Evolutionary conservation across 2,113 vertebrate genomes (phyloP).

Genomic region (Phocoena sinus): DNA sequence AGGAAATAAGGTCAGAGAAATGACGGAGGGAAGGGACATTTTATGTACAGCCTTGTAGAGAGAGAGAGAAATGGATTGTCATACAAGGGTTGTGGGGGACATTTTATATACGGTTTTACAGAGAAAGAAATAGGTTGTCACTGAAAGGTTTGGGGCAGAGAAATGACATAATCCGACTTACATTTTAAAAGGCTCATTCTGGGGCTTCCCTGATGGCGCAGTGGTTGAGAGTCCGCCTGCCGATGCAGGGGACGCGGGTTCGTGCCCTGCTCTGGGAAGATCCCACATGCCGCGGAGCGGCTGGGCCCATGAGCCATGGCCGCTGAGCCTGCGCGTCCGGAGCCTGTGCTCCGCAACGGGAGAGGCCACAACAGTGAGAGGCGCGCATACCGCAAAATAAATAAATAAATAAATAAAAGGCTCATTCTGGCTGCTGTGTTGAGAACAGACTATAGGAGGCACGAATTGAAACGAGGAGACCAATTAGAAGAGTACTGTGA

Average conservation of each 20-base stretch:
- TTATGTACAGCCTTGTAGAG: background rate
- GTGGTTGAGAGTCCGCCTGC: no score
- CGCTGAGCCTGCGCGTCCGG: no score
- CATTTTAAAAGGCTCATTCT: background rate
- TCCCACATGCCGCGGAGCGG: no score
- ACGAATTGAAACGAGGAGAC: background rate
- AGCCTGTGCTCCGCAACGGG: no score
- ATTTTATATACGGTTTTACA: background rate
- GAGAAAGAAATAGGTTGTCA: background rate
- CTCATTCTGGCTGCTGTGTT: background rate
- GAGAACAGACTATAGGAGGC: rapidly evolving
- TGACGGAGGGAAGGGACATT: background rate
- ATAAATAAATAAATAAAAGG: background rate
- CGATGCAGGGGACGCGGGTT: no score
- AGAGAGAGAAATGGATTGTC: background rate
- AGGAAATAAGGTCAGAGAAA: background rate
- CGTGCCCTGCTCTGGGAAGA: no score
- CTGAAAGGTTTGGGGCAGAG: background rate
- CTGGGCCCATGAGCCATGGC: no score
- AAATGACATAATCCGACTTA: background rate
- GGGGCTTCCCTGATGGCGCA: no score
- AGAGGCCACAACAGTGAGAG: no score
- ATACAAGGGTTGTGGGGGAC: background rate
- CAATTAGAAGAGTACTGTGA: background rate
- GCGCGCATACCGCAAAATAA: no score